These are phyloP conservation scores for Microcebus jonahi DNA, from an alignment of 2,113 vertebrate genomes.

Conservation along the genomic window DNA sequence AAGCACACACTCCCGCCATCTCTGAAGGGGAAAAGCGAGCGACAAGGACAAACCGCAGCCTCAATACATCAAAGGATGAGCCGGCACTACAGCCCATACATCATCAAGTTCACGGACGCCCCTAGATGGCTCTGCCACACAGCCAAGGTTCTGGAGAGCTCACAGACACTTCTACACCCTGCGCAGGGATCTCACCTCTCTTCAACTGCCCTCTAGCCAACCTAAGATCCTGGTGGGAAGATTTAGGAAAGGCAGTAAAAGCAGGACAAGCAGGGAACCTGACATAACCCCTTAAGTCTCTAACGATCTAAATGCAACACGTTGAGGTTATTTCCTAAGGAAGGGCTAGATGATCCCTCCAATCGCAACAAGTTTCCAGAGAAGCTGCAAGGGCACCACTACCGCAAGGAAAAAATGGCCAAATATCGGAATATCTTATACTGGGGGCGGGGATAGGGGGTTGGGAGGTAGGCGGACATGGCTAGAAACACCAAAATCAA, in stretches of 20 bases:
- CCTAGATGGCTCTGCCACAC: not conserved
- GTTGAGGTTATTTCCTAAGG: not conserved
- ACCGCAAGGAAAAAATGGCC: not conserved
- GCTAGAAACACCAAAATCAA: not conserved
- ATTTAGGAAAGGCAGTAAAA: constrained; percentile 70
- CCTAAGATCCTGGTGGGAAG: constrained; percentile 31
- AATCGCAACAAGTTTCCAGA: not conserved
- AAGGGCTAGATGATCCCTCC: not conserved
- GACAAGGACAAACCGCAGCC: constrained; percentile 53
- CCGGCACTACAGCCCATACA: not conserved
- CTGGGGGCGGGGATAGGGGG: too few relatives aligned
- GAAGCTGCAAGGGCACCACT: not conserved
- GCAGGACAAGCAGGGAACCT: constrained; percentile 2
- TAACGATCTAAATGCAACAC: not conserved
- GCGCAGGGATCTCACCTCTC: not conserved
- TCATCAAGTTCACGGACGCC: constrained; percentile 7
- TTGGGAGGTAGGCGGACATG: not conserved
- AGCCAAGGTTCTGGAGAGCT: constrained; percentile 26
- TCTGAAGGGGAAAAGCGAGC: constrained; percentile 31
- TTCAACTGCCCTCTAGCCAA: not conserved
- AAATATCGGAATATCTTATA: not conserved
- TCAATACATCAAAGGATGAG: constrained; percentile 28
- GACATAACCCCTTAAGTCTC: constrained; percentile 34
- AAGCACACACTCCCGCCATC: not conserved
- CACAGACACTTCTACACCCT: not conserved